Evolutionary conservation across 2,113 vertebrate genomes (phyloP).

Genomic region (Bettongia penicillata): DNA sequence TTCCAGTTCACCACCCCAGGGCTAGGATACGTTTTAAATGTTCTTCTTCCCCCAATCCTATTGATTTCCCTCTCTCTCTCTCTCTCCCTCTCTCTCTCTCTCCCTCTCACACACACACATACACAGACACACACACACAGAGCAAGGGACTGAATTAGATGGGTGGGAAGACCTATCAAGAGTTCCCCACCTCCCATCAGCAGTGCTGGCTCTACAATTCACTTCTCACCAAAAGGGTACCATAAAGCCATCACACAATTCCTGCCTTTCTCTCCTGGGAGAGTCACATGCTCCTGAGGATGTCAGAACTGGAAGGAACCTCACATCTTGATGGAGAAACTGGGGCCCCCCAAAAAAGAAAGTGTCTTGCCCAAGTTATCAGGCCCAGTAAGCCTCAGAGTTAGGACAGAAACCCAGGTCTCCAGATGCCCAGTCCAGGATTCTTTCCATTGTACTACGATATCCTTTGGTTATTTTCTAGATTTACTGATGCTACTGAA

Average conservation of each 20-base stretch:
- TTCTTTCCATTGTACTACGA: background rate
- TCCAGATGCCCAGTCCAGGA: background rate
- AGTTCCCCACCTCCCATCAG: background rate
- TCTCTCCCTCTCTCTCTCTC: no score
- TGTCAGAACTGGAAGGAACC: conserved; percentile 44
- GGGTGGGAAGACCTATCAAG: background rate
- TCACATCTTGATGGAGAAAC: background rate
- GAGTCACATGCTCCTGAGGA: conserved; percentile 52
- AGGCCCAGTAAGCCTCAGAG: background rate
- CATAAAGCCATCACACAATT: background rate
- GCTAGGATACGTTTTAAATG: background rate
- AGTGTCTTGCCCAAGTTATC: background rate
- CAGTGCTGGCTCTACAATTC: background rate
- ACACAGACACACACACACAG: no score
- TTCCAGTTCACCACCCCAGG: background rate
- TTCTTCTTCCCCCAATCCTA: background rate
- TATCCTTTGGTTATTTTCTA: conserved; percentile 20
- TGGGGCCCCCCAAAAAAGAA: background rate
- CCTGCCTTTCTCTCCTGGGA: background rate
- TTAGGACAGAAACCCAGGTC: background rate
- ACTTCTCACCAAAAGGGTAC: background rate
- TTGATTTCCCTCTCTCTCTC: background rate
- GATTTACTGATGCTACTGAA: conserved; percentile 8
- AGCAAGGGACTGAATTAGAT: background rate
- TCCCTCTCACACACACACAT: no score